Conservation (phyloP, 2,888 invertebrate genomes). For the Euphydryas editha region DNA sequence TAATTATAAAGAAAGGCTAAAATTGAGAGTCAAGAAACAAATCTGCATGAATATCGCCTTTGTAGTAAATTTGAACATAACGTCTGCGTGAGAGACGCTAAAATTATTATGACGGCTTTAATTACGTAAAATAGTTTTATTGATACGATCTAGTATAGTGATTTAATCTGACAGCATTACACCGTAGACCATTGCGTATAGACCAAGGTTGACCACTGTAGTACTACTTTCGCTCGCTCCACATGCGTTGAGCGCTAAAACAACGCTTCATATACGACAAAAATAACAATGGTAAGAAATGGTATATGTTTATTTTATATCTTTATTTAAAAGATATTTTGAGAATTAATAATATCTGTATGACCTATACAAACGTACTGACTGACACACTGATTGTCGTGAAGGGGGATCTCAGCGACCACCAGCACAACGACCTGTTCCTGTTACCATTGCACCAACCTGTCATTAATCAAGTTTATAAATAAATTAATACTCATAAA, state of each 20-base stretch:
- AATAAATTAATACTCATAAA: no score
- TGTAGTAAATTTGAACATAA: neutral
- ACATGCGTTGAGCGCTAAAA: conserved; percentile 40
- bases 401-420: no score
- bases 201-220: conserved; percentile 71
- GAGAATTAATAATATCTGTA: no score
- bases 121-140: conserved; percentile 26
- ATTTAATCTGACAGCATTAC: conserved; percentile 41
- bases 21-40: neutral
- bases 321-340: no score
- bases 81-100: neutral
- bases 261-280: conserved; percentile 20
- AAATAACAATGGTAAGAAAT: neutral
- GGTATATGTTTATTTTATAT: no score
- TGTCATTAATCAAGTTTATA: no score
- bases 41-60: no score
- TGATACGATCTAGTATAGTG: conserved; percentile 41
- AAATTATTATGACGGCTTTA: conserved; percentile 9
- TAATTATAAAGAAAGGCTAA: neutral
- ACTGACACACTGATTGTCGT: no score
- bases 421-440: no score
- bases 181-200: conserved; percentile 47
- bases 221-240: conserved; percentile 74
- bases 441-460: no score
- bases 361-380: no score